Conservation (phyloP, 2,797 vertebrate genomes). For the Falco cherrug region DNA sequence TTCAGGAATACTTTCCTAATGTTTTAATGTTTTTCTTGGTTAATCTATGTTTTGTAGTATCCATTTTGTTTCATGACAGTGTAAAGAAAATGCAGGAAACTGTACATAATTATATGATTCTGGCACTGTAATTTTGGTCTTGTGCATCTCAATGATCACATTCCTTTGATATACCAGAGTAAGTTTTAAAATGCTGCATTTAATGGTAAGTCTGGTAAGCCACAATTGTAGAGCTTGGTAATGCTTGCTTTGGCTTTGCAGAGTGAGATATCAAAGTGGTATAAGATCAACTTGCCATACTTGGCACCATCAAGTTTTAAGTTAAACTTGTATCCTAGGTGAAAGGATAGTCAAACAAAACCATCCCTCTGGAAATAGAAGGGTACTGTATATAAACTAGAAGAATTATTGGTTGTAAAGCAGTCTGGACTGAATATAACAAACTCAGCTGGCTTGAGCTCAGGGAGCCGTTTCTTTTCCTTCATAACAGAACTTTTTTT, state of each 20-base stretch:
- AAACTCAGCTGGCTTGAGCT: slow-evolving; percentile 26
- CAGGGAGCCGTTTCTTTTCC: neutral
- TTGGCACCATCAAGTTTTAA: slow-evolving; percentile 21
- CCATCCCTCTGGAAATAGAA: slow-evolving; percentile 37
- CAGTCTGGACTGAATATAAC: slow-evolving; percentile 26
- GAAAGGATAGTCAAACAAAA: slow-evolving; percentile 40
- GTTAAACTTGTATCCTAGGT: neutral
- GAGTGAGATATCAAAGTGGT: slow-evolving; percentile 61
- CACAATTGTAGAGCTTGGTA: slow-evolving; percentile 53
- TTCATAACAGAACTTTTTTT: slow-evolving; percentile 39
- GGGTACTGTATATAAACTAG: slow-evolving; percentile 10
- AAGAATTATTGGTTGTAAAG: slow-evolving; percentile 59
- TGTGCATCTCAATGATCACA: slow-evolving; percentile 57
- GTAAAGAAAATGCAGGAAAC: slow-evolving; percentile 44
- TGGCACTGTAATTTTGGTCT: slow-evolving; percentile 52
- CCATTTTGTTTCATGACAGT: slow-evolving; percentile 1
- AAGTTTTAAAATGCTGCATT: slow-evolving; percentile 46
- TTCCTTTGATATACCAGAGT: slow-evolving; percentile 48
- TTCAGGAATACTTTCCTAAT: neutral
- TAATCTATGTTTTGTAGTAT: slow-evolving; percentile 39
- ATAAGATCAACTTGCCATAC: slow-evolving; percentile 44
- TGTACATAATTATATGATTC: slow-evolving; percentile 52
- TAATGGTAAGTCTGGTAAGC: slow-evolving; percentile 49
- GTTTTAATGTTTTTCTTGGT: slow-evolving; percentile 39
- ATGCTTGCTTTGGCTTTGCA: slow-evolving; percentile 51